Base-by-base conservation (phyloP, 2,113 vertebrate species). In the Datnioides undecimradiatus region DNA sequence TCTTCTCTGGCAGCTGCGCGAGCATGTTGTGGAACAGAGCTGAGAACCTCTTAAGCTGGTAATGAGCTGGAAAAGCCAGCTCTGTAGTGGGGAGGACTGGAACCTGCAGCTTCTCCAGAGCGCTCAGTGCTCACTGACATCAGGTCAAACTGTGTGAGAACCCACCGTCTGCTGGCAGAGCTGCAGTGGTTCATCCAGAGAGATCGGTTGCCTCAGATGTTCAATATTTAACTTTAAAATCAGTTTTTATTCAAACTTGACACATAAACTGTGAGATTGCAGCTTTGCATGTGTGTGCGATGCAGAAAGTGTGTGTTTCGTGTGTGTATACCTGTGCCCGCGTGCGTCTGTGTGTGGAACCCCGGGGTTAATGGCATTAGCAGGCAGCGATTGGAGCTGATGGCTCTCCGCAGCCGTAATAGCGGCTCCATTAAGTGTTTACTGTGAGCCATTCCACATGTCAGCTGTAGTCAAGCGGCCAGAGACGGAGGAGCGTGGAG, bases 361-460 rank as follows among this genome's bases (percentile, higher is more conserved):
- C 84, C 82, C 8, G 46, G 78, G 86, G 88, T 88, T 90, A 91
- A 85, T 90, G 88, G 86, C 76, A 81, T 88, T 89, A 87, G 71
- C 83, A 76, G 83, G 46, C 79, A 1, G 64, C 80, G 80, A 90
- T 87, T 88, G 69, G 65, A 68, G 25, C 89, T 84, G 59, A 89
- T 91, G 88, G 75, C 66, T 88, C 84, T 92, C 51, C 83, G 71
- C 41, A 46, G 68, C 73, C 43, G 2, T 89, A 88, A 88, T 83
- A 38, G 84, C 69, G 14, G 65, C 76, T 51, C 77, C 59, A 90
- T 90, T 90, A 90, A 90, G 86, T 88, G 90, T 91, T 92, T 89
- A 90, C 87, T 80, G 62, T 73, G 86, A 92, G 87, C 87, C 85
- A 77, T 92, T 90, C 82, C 87, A 88, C 90, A 91, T 87, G 87